Percentiles rank a stretch among this genome's conserved stretches.
Evolutionary conservation across 2,888 invertebrate genomes (phyloP).

Genomic region (Drosophila maculinotata): DNA sequence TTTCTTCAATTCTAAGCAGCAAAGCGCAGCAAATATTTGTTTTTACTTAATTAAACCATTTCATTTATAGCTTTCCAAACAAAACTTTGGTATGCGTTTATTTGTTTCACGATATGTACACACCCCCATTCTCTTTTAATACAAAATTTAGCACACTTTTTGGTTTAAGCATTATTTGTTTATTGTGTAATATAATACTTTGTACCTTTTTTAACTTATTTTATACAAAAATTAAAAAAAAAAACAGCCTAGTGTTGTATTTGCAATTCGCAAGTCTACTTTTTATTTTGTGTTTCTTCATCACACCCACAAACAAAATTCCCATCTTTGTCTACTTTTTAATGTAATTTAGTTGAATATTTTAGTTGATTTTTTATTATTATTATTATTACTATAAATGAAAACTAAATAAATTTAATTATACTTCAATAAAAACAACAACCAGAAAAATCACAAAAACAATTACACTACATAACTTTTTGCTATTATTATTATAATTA

Average conservation of each 20-base stretch:
- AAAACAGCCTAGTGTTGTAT: constrained; percentile 53
- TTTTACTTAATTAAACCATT: constrained; percentile 29
- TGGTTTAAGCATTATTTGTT: constrained; percentile 64
- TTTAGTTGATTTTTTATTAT: constrained; percentile 84
- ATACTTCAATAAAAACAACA: constrained; percentile 55
- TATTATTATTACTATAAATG: constrained; percentile 74
- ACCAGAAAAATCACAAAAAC: constrained; percentile 45
- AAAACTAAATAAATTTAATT: constrained; percentile 74
- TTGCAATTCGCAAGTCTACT: constrained; percentile 10
- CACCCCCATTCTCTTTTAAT: constrained; percentile 13
- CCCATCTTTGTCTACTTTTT: constrained; percentile 76
- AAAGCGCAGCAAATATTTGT: constrained; percentile 54
- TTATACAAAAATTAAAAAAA: constrained; percentile 31
- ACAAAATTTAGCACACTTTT: constrained; percentile 70
- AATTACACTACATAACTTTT: constrained; percentile 66
- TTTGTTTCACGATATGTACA: constrained; percentile 22
- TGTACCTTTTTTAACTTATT: constrained; percentile 68
- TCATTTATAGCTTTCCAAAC: constrained; percentile 11
- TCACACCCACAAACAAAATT: constrained; percentile 27
- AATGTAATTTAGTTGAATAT: constrained; percentile 85
- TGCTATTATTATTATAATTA: constrained; percentile 77
- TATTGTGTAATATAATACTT: constrained; percentile 78
- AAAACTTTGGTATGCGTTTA: constrained; percentile 29
- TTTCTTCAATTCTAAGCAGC: constrained; percentile 41
- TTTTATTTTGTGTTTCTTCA: constrained; percentile 42